Percentiles rank a stretch among this genome's conserved stretches.
Conservation (phyloP, 2,797 vertebrate genomes). For the Mionectes olivaceus region DNA sequence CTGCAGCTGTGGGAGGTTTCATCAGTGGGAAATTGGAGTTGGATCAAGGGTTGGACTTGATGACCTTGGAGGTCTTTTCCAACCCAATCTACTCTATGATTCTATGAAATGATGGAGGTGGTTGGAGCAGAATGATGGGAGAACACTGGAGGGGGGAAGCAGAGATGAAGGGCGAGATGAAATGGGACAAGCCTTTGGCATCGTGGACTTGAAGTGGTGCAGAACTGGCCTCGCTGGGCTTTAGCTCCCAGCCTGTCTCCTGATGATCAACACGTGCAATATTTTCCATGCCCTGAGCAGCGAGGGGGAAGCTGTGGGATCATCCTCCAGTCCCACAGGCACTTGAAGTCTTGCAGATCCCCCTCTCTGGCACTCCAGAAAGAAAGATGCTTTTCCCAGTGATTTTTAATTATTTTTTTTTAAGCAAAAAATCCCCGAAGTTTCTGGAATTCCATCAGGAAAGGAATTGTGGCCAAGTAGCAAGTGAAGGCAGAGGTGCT, state of each 20-base stretch:
- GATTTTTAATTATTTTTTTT: neutral
- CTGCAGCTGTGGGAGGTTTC: neutral
- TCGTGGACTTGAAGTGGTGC: neutral
- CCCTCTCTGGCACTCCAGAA: neutral
- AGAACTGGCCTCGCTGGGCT: neutral
- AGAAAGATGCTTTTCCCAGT: neutral
- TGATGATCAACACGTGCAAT: accelerated
- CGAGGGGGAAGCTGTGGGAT: neutral
- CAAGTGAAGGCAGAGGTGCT: neutral
- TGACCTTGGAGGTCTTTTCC: too few relatives aligned
- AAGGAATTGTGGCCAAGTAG: neutral
- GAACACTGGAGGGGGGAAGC: neutral
- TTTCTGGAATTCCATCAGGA: neutral
- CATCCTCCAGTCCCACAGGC: neutral
- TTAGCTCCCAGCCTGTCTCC: neutral
- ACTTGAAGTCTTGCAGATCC: neutral
- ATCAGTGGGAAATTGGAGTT: too few relatives aligned
- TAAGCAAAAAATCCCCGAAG: neutral
- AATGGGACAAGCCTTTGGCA: neutral
- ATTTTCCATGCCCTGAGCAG: neutral
- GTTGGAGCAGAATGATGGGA: neutral
- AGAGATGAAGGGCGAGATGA: neutral
- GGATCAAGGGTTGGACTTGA: too few relatives aligned
- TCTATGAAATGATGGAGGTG: neutral
- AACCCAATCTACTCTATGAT: too few relatives aligned